phyloP scores from a whole-genome alignment of 2,888 invertebrate species.

The Campaea margaritaria region DNA sequence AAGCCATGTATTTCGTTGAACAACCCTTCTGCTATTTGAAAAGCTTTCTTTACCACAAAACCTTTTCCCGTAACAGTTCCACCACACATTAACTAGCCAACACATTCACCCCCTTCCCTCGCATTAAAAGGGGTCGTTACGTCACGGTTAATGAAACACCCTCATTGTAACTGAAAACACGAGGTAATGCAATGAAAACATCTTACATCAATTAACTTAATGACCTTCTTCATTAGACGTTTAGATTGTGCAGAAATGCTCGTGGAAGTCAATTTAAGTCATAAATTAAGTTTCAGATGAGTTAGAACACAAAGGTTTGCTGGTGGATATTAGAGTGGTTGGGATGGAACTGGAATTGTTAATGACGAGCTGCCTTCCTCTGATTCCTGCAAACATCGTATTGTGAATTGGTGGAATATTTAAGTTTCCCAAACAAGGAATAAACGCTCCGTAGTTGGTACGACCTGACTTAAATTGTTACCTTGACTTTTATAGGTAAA shows the following conservation, averaged over 20 bases:
- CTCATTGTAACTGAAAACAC: constrained; percentile 52
- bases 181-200: constrained; percentile 29
- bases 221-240: constrained; percentile 17
- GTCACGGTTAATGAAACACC: constrained; percentile 62
- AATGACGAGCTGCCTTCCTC: too few relatives aligned
- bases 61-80: constrained; percentile 30
- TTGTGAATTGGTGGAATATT: too few relatives aligned
- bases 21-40: not conserved
- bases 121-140: constrained; percentile 51
- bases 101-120: constrained; percentile 49
- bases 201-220: constrained; percentile 25
- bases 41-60: constrained; percentile 3
- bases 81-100: constrained; percentile 44
- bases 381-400: too few relatives aligned
- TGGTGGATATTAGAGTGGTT: too few relatives aligned
- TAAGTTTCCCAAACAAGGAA: too few relatives aligned
- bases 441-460: too few relatives aligned
- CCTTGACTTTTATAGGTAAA: not conserved
- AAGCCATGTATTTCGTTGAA: too few relatives aligned
- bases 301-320: too few relatives aligned
- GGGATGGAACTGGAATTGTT: too few relatives aligned
- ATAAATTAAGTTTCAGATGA: constrained; percentile 1
- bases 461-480: too few relatives aligned
- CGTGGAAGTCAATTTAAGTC: constrained; percentile 2
- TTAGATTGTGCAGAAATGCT: constrained; percentile 6